phyloP scores from a whole-genome alignment of 2,113 vertebrate species.

The Equus quagga region DNA sequence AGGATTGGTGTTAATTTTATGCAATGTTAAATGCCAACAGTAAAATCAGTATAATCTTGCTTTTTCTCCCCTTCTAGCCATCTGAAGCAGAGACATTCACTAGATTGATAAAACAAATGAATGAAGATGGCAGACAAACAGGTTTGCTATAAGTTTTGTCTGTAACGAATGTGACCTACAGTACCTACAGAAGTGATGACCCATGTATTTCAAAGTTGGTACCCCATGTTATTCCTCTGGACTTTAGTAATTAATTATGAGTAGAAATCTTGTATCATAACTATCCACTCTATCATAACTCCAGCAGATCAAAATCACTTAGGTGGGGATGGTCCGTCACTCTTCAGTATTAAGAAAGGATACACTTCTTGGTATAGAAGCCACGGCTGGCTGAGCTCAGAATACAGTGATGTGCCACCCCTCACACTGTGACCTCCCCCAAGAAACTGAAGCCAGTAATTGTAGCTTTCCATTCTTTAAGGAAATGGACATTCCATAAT shows the following conservation, averaged over 20 bases:
- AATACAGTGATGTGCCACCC: background rate
- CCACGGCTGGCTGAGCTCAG: background rate
- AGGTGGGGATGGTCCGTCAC: background rate
- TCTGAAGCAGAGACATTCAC: background rate
- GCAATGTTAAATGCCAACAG: background rate
- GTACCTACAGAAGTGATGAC: background rate
- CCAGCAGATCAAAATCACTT: background rate
- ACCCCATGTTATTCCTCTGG: background rate
- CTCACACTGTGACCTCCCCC: background rate
- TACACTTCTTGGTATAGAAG: background rate
- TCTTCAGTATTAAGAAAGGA: background rate
- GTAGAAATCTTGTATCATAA: background rate
- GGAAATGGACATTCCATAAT: background rate
- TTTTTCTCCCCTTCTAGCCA: conserved; percentile 60
- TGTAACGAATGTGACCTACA: background rate
- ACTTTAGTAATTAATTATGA: background rate
- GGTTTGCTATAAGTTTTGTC: conserved; percentile 51
- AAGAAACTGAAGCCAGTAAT: background rate
- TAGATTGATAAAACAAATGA: background rate
- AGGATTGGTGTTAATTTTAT: conserved; percentile 10
- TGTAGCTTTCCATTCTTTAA: background rate
- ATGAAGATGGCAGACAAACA: background rate
- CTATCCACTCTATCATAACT: background rate
- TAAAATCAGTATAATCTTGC: conserved; percentile 12
- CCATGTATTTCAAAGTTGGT: background rate